These are phyloP conservation scores for Marronus borbonicus DNA, from an alignment of 2,888 invertebrate species.

Conservation along the genomic window DNA sequence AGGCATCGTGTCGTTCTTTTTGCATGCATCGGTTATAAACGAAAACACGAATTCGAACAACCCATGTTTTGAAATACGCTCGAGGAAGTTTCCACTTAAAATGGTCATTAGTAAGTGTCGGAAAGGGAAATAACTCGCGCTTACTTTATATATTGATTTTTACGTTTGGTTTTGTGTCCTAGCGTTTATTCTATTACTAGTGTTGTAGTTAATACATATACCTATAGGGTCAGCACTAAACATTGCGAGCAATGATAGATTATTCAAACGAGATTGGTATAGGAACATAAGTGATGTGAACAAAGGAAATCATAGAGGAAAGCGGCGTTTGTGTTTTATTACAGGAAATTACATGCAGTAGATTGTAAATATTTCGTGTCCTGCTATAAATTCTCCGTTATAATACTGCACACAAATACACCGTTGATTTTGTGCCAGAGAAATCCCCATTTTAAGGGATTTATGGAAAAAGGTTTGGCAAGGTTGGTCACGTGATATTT, in stretches of 20 bases:
- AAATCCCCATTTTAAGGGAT: constrained; percentile 11
- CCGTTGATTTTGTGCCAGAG: constrained; percentile 30
- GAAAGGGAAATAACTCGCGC: constrained; percentile 36
- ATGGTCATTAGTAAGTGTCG: constrained; percentile 45
- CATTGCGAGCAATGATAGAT: constrained; percentile 20
- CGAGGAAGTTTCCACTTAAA: constrained; percentile 37
- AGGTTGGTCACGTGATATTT: neutral
- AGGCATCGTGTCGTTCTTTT: neutral
- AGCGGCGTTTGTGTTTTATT: constrained; percentile 38
- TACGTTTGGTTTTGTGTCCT: neutral
- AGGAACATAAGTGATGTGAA: constrained; percentile 29
- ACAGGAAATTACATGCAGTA: constrained; percentile 44
- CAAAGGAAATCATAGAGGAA: constrained; percentile 36
- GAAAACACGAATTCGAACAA: constrained; percentile 33
- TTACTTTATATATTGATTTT: constrained; percentile 37
- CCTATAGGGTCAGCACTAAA: no score
- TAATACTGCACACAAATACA: constrained; percentile 16
- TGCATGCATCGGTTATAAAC: neutral
- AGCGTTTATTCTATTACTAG: neutral
- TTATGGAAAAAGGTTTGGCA: constrained; percentile 17
- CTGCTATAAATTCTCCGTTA: constrained; percentile 32
- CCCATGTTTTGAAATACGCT: constrained; percentile 9
- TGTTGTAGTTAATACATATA: neutral
- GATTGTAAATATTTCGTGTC: constrained; percentile 35
- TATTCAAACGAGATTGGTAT: constrained; percentile 27